Percentiles rank a stretch among this genome's conserved stretches.
Conservation (phyloP, 2,888 invertebrate species). For the Tetheella fluctuosa region DNA sequence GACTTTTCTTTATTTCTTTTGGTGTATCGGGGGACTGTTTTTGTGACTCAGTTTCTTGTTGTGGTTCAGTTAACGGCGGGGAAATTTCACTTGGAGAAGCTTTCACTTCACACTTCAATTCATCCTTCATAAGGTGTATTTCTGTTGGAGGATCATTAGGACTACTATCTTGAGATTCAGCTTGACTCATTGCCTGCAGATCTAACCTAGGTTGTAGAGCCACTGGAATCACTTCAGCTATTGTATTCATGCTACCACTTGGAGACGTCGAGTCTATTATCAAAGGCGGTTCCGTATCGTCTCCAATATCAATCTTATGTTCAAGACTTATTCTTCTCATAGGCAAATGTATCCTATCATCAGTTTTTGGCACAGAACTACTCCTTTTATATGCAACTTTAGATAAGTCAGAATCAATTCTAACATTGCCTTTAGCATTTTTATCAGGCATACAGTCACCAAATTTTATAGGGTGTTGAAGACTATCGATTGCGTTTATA, state of each 20-base stretch:
- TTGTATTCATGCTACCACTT: conserved; percentile 74
- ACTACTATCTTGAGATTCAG: conserved; percentile 73
- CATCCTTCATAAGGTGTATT: conserved; percentile 71
- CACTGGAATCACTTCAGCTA: conserved; percentile 76
- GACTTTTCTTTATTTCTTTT: conserved; percentile 78
- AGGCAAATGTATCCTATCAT: conserved; percentile 64
- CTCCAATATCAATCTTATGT: conserved; percentile 79
- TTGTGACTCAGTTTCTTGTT: conserved; percentile 64
- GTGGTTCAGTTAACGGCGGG: conserved; percentile 66
- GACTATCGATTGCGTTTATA: conserved; percentile 51
- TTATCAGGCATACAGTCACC: conserved; percentile 61
- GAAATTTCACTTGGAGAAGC: conserved; percentile 78
- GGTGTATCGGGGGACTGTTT: conserved; percentile 77
- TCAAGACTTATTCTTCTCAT: conserved; percentile 73
- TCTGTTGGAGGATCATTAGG: conserved; percentile 78
- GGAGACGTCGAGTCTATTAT: conserved; percentile 78
- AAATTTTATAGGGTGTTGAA: conserved; percentile 60
- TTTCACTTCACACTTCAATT: conserved; percentile 62
- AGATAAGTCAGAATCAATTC: conserved; percentile 68
- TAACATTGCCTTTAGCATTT: conserved; percentile 59
- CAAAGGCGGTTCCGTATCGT: conserved; percentile 78
- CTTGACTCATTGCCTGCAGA: conserved; percentile 57
- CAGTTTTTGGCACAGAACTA: conserved; percentile 74
- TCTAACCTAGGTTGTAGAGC: conserved; percentile 70
- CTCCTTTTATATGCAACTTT: conserved; percentile 76